phyloP scores from a whole-genome alignment of 2,888 invertebrate genomes.

The Iselma pallidipennis region DNA sequence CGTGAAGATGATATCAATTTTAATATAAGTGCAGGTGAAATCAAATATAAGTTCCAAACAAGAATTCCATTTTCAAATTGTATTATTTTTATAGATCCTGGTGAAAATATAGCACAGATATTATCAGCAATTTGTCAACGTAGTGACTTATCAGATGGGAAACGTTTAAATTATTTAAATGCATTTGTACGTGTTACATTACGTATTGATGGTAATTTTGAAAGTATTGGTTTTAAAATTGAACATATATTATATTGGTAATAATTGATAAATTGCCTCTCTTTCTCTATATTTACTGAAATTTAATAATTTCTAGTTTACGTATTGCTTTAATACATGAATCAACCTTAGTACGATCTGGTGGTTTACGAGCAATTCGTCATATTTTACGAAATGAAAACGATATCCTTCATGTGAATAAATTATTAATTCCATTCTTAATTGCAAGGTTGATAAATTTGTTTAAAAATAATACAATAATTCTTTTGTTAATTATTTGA shows the following conservation, averaged over 20 bases:
- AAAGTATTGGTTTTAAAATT: constrained; percentile 70
- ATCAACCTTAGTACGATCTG: constrained; percentile 87
- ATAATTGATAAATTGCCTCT: constrained; percentile 53
- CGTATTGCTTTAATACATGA: constrained; percentile 84
- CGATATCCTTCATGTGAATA: constrained; percentile 78
- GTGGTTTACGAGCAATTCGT: constrained; percentile 83
- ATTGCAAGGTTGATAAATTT: constrained; percentile 66
- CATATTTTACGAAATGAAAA: constrained; percentile 79
- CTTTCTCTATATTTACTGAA: constrained; percentile 5
- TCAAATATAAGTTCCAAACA: too few species aligned
- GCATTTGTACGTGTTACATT: constrained; percentile 80
- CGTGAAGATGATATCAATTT: constrained; percentile 54
- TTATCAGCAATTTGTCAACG: constrained; percentile 66
- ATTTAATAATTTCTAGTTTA: constrained; percentile 64
- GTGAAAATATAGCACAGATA: constrained; percentile 68
- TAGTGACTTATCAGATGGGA: constrained; percentile 69
- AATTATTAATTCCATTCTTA: constrained; percentile 81
- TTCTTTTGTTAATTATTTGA: constrained; percentile 1
- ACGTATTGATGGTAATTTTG: constrained; percentile 63
- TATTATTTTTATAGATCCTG: constrained; percentile 52
- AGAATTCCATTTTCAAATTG: too few species aligned
- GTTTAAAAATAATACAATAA: not conserved
- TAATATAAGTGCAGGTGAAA: constrained; percentile 59
- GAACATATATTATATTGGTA: constrained; percentile 85
- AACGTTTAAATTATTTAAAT: constrained; percentile 85